Evolutionary conservation across 2,797 vertebrate genomes (phyloP).

Genomic region (Dermochelys coriacea): DNA sequence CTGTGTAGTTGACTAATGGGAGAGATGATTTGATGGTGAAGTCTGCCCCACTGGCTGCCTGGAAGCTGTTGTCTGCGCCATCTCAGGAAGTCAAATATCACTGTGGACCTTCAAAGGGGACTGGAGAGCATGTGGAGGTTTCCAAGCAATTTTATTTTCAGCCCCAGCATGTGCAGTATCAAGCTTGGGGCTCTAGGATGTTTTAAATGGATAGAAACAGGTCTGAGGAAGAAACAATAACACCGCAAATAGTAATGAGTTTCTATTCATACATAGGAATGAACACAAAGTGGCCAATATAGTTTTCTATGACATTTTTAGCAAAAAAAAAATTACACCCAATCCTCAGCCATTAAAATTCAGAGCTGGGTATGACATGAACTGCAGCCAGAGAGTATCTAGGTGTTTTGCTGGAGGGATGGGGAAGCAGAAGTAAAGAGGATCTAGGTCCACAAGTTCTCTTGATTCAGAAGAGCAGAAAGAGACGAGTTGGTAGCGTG

Average conservation of each 20-base stretch:
- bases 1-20: neutral
- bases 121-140: neutral
- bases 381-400: neutral
- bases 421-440: neutral
- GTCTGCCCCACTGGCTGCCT: neutral
- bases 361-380: neutral
- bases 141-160: neutral
- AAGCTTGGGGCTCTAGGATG: neutral
- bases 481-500: neutral
- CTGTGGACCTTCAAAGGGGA: neutral
- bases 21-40: neutral
- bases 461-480: neutral
- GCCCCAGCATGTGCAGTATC: neutral
- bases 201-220: neutral
- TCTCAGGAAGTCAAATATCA: neutral
- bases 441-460: neutral
- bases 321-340: neutral
- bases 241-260: neutral
- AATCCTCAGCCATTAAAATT: neutral
- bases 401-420: neutral
- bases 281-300: neutral
- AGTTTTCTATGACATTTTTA: neutral
- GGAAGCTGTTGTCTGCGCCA: neutral
- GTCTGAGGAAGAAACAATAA: neutral
- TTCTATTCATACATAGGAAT: neutral